phyloP scores from a whole-genome alignment of 2,888 invertebrate species.

The Ariolimax columbianus region DNA sequence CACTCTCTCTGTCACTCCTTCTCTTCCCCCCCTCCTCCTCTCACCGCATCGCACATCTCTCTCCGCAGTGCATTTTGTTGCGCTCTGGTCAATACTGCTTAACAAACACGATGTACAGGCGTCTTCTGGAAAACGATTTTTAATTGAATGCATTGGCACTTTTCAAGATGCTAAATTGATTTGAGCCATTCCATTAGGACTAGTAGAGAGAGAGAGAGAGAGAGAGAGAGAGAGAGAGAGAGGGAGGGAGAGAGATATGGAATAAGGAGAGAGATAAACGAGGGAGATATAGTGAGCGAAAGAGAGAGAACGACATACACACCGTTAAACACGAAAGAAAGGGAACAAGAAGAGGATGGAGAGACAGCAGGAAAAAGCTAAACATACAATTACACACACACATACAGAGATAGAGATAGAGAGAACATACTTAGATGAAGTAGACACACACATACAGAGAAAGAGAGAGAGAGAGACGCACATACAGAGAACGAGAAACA shows the following conservation, averaged over 20 bases:
- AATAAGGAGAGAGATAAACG: no score
- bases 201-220: background rate
- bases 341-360: background rate
- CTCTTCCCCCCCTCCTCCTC: background rate
- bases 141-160: constrained; percentile 27
- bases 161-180: constrained; percentile 9
- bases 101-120: constrained; percentile 5
- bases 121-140: constrained; percentile 19
- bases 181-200: background rate
- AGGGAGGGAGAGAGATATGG: background rate
- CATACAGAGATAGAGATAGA: background rate
- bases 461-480: no score
- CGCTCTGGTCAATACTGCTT: background rate
- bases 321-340: no score
- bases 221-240: background rate
- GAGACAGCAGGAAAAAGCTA: background rate
- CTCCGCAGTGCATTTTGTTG: constrained; percentile 1
- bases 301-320: no score
- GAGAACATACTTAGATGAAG: no score
- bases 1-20: no score
- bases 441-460: no score
- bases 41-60: no score
- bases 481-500: no score
- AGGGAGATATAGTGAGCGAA: background rate
- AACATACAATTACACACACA: no score